These are phyloP conservation scores for Zingel zingel DNA, from an alignment of 2,113 vertebrate species.

Conservation along the genomic window DNA sequence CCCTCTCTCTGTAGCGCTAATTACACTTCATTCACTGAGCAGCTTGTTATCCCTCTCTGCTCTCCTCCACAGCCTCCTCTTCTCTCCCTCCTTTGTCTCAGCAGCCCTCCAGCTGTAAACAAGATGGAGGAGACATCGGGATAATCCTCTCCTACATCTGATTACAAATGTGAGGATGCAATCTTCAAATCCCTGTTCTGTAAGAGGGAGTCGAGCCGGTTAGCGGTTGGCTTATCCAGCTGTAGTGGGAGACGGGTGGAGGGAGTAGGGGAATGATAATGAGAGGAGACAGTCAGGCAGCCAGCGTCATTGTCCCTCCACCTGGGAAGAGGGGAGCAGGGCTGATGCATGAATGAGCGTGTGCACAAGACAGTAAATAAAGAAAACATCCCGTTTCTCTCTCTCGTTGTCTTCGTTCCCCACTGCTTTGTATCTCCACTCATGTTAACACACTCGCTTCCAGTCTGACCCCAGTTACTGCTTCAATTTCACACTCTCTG, in stretches of 20 bases:
- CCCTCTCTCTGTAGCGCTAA: slow-evolving; percentile 25
- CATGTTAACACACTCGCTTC: not conserved
- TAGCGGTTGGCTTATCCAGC: slow-evolving; percentile 50
- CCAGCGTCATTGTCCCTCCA: slow-evolving; percentile 39
- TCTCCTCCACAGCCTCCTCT: slow-evolving; percentile 35
- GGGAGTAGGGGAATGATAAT: slow-evolving; percentile 57
- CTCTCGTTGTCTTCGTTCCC: not conserved
- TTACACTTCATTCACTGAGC: slow-evolving; percentile 28
- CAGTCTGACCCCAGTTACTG: slow-evolving; percentile 6
- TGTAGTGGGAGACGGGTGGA: slow-evolving; percentile 46
- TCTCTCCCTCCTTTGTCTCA: slow-evolving; percentile 36
- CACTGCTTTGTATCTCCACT: not conserved
- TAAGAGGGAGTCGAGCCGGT: slow-evolving; percentile 35
- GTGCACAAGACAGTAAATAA: slow-evolving; percentile 14
- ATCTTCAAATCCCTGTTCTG: slow-evolving; percentile 76
- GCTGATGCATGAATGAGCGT: slow-evolving; percentile 48
- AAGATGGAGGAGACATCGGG: slow-evolving; percentile 76
- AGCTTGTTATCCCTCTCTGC: slow-evolving; percentile 15
- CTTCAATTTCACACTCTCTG: slow-evolving; percentile 3
- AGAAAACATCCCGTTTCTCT: not conserved
- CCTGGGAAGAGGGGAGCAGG: slow-evolving; percentile 40
- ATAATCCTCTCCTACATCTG: slow-evolving; percentile 79
- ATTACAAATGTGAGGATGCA: slow-evolving; percentile 77
- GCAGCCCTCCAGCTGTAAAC: slow-evolving; percentile 51
- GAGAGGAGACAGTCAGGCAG: slow-evolving; percentile 55